Conservation (phyloP, 2,888 invertebrate genomes). For the Platypus cylindrus region DNA sequence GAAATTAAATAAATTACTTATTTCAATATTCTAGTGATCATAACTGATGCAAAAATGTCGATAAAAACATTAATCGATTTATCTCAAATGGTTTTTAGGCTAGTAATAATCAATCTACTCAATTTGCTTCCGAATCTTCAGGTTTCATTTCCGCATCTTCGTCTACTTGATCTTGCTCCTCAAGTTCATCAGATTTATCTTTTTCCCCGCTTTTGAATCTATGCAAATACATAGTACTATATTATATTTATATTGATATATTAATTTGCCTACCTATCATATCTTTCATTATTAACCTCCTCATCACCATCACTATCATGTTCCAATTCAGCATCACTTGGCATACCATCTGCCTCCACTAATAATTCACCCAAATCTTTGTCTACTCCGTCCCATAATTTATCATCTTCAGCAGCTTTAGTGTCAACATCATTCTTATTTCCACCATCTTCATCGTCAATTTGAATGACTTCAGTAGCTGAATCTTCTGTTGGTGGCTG, state of each 20-base stretch:
- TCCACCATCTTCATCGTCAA: constrained; percentile 4
- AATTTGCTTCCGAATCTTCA: background rate
- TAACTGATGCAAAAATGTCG: no score
- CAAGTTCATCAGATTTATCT: constrained; percentile 7
- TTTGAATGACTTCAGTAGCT: no score
- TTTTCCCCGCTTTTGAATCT: constrained; percentile 10
- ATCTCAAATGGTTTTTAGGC: no score
- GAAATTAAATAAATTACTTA: no score
- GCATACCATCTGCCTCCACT: constrained; percentile 49
- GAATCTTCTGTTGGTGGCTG: no score
- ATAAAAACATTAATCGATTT: no score
- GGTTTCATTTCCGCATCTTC: background rate
- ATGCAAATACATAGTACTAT: background rate
- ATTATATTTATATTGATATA: background rate
- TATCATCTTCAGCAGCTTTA: constrained; percentile 40
- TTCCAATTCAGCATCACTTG: no score
- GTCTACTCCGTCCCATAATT: constrained; percentile 70
- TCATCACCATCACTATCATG: constrained; percentile 57
- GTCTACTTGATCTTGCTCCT: background rate
- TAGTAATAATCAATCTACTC: no score
- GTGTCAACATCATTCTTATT: constrained; percentile 23
- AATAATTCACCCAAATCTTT: constrained; percentile 68
- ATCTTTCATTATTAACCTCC: constrained; percentile 39
- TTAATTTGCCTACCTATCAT: constrained; percentile 28
- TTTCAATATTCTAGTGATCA: no score